Base-by-base conservation (phyloP, 2,113 vertebrate species). In the Spilogale gracilis region DNA sequence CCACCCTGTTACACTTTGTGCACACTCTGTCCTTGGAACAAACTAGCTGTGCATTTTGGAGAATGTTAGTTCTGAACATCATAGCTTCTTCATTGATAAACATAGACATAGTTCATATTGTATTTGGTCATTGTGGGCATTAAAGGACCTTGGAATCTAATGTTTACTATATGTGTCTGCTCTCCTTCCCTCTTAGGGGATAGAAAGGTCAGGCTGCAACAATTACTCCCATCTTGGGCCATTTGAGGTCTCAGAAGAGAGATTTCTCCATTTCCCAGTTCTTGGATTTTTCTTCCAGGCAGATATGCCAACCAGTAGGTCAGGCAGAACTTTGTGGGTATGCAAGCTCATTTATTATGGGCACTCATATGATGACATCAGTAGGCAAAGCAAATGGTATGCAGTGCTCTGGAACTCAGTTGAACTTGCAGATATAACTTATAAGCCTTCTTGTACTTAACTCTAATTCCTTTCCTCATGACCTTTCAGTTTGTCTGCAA, bases 401-500 rank as follows among this genome's bases (percentile, higher is more conserved):
- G 21, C 9, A 60, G 20, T 50, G 4, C 23, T 45, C 5, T 50
- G 27, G 32, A 67, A 23, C 48, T 88, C 48, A 12, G 9, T 1
- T 88, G 52, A 80, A 81, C 16, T 91, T 81, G 30, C 0, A 69
- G 56, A n/a, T 54, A 38, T 20, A 86, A 20, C 50, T 56, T 9
- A 38, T 38, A 38, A 45, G 10, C 17, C 20, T 67, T 80, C 27
- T n/a, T 27, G 12, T 50, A 61, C 32, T 52, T 52, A 80, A 71
- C 8, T 74, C 30, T 60, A 63, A 69, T 91, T 86, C 25, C 65
- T 85, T 91, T 85, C 20, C 43, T 63, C 0, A 7, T 91, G 25
- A 91, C 4, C 23, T 86, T 91, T 89, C 30, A 32, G 48, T 82
- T 87, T 91, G 11, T 95, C 67, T 95, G 58, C 16, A 82, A 78